Evolutionary conservation across 1,140 invertebrate genomes (phyloP), one percentile per base, ranked within the genome.

Genomic region (Drosophila teissieri): DNA sequence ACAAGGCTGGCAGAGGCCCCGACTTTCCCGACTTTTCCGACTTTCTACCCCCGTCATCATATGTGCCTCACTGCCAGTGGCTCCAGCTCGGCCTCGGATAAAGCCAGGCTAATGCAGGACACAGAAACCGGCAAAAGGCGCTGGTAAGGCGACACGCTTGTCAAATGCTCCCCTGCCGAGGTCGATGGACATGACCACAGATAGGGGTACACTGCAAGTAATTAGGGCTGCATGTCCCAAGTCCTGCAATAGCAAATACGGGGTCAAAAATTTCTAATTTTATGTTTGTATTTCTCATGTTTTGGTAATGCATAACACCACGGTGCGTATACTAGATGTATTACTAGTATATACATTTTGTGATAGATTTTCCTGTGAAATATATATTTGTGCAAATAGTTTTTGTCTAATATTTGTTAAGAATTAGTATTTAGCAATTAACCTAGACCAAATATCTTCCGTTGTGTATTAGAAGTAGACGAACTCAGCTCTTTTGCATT

Each of bases 81-180:
- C 31, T 31, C 31, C 31, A 10, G 63, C 68, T 78, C 42, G 60
- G 40, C 63, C 68, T 78, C 42, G 60, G 40, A 84, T 79, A 83
- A 86, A 83, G 79, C 83, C 55, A 1, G 70, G 75, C 78, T 86
- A 86, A 88, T 88, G 79, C 82, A 88, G 58, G 65, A 45, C 55
- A 78, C 69, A 68, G 75, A 54, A 72, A 82, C 53, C 42, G 67
- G 49, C 82, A 54, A 72, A 82, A 78, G 82, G 70, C 65, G 63
- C 52, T 67, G 75, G 48, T 73, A 88, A 79, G 70, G 77, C 55
- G 72, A 69, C 67, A 60, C 78, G 83, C 75, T 73, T 83, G 79
- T 79, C 83, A 88, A 86, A 88, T 74, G 62, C 64, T 75, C 60
- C 78, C 58, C 46, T 54, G 68, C 40, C 68, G 51, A 70, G 67